phyloP scores from a whole-genome alignment of 2,888 invertebrate species.

The Arge pagana region DNA sequence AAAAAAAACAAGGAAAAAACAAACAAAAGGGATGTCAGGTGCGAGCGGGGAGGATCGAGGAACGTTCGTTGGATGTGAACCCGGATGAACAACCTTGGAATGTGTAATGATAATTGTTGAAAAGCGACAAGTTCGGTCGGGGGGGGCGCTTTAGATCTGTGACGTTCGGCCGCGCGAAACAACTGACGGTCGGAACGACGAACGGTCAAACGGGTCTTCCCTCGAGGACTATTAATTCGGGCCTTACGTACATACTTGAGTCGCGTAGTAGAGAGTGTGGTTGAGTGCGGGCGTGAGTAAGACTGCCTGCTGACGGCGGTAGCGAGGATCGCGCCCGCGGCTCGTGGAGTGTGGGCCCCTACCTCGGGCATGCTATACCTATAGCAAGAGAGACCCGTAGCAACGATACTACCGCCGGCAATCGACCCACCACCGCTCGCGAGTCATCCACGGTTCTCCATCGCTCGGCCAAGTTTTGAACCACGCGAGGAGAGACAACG shows the following conservation, averaged over 20 bases:
- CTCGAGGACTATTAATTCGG: slow-evolving; percentile 23
- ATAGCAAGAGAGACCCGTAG: not conserved
- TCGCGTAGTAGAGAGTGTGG: slow-evolving; percentile 38
- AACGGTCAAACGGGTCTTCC: slow-evolving; percentile 20
- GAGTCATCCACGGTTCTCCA: slow-evolving; percentile 10
- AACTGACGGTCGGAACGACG: no score
- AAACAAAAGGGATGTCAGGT: no score
- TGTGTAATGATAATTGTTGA: no score
- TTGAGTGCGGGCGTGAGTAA: slow-evolving; percentile 51
- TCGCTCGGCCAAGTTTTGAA: slow-evolving; percentile 13
- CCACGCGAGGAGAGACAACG: no score
- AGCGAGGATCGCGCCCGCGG: slow-evolving; percentile 33
- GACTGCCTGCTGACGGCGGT: slow-evolving; percentile 47
- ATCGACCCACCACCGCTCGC: slow-evolving; percentile 1
- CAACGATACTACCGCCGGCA: slow-evolving; percentile 5
- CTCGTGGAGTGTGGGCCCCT: slow-evolving; percentile 26
- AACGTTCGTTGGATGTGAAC: no score
- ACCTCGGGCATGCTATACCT: slow-evolving; percentile 3
- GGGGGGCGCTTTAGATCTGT: not conserved
- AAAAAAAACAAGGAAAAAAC: no score
- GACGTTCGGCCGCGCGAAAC: slow-evolving; percentile 18
- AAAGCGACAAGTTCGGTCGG: not conserved
- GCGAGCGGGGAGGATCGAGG: no score
- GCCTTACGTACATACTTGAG: slow-evolving; percentile 38
- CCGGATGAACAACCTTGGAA: no score